phyloP scores from a whole-genome alignment of 64 coral and sea anemone species.

The Pachyseris speciosa region DNA sequence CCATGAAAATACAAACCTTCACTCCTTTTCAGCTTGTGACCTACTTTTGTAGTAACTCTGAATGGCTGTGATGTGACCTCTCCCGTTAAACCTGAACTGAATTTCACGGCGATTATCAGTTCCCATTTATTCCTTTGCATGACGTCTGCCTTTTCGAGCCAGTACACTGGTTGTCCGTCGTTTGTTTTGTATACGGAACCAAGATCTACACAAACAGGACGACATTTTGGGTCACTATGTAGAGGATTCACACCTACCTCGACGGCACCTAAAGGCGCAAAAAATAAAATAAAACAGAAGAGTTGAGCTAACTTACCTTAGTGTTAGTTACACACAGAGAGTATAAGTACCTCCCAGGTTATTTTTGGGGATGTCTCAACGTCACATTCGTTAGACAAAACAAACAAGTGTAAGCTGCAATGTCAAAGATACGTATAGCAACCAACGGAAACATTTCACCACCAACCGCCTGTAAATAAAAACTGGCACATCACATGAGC shows the following conservation, averaged over 20 bases:
- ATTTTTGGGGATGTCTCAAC: no score
- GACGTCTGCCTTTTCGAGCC: conserved; percentile 56
- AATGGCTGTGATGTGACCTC: conserved; percentile 20
- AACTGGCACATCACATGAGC: neutral
- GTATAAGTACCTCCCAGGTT: no score
- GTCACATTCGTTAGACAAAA: no score
- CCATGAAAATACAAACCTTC: neutral
- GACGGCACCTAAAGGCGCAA: conserved; percentile 9
- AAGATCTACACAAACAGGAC: neutral
- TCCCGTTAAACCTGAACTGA: conserved; percentile 12
- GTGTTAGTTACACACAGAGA: no score
- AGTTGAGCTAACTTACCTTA: no score
- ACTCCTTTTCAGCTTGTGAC: neutral
- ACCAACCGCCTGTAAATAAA: neutral
- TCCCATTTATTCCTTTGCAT: conserved; percentile 47
- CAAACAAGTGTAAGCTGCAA: no score
- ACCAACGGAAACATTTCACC: no score
- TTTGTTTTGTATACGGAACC: conserved; percentile 44
- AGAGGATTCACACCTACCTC: neutral
- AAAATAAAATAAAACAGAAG: no score
- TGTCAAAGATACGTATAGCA: no score
- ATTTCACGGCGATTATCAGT: conserved; percentile 11
- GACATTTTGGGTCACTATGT: neutral
- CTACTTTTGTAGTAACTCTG: conserved; percentile 40
- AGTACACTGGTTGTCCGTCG: conserved; percentile 26